These are phyloP conservation scores for Tanypteryx hageni DNA, from an alignment of 2,888 invertebrate genomes.

Conservation along the genomic window DNA sequence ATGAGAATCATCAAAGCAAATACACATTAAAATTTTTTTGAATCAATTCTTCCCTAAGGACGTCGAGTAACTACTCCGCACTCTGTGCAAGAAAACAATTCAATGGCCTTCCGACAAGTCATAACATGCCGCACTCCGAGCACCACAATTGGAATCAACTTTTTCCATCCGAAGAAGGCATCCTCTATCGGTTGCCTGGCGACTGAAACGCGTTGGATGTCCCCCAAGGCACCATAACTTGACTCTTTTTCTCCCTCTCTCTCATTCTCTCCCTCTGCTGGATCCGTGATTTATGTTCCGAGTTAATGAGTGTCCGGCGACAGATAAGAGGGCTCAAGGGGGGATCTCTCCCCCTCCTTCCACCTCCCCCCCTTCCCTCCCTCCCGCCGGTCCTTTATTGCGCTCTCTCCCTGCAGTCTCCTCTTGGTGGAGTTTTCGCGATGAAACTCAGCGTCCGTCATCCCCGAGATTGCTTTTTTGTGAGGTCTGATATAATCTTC, in stretches of 20 bases:
- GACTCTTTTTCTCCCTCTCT: conserved; percentile 27
- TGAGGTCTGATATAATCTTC: conserved; percentile 55
- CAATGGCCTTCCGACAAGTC: not conserved
- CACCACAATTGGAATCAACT: conserved; percentile 14
- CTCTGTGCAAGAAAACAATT: too few species aligned
- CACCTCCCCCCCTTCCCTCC: not conserved
- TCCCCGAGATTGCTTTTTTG: conserved; percentile 60
- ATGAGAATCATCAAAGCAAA: too few species aligned
- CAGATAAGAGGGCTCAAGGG: conserved; percentile 39
- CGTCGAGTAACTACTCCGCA: too few species aligned
- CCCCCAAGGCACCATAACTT: conserved; percentile 47
- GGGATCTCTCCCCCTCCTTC: not conserved
- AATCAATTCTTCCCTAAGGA: too few species aligned
- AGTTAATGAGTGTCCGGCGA: conserved; percentile 61
- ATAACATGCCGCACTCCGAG: conserved; percentile 20
- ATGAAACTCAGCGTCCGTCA: conserved; percentile 53
- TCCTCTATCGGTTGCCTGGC: conserved; percentile 31
- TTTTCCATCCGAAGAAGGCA: not conserved
- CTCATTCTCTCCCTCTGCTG: not conserved
- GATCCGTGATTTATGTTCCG: conserved; percentile 46
- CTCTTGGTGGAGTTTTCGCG: not conserved
- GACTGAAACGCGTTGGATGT: conserved; percentile 34
- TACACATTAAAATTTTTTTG: too few species aligned
- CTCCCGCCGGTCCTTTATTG: not conserved
- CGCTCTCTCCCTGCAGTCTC: not conserved